Conservation (phyloP, 2,113 vertebrate species). For the Choloepus hoffmanni region DNA sequence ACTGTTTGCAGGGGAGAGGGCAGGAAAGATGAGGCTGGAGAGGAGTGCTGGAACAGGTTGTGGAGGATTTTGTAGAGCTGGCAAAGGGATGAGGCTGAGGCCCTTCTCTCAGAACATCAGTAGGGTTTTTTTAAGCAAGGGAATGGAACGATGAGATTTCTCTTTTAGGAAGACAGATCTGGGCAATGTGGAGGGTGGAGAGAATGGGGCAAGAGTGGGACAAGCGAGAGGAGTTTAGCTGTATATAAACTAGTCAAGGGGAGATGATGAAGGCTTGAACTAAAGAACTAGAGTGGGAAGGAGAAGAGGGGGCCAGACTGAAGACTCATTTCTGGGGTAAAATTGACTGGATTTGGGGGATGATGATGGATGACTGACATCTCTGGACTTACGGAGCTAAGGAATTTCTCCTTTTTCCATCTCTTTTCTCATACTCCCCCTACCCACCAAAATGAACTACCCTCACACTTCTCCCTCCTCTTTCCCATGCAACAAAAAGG, state of each 20-base stretch:
- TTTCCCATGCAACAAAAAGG: neutral
- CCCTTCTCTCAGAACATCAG: neutral
- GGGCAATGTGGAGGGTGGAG: neutral
- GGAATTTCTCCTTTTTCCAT: neutral
- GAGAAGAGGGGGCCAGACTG: neutral
- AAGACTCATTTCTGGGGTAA: conserved; percentile 6
- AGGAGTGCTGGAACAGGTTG: neutral
- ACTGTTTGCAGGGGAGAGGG: neutral
- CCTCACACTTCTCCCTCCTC: neutral
- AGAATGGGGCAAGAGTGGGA: neutral
- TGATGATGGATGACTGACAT: neutral
- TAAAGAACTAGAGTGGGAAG: neutral
- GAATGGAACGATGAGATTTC: neutral
- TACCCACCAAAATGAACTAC: neutral
- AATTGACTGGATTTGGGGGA: neutral
- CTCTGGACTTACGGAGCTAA: neutral
- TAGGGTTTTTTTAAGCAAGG: neutral
- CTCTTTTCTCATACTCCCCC: neutral
- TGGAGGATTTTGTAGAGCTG: neutral
- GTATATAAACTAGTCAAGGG: neutral
- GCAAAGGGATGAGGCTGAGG: neutral
- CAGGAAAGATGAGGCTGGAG: neutral
- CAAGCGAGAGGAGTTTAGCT: neutral
- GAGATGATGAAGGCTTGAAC: neutral
- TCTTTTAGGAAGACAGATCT: conserved; percentile 10